Conservation (phyloP, 2,888 invertebrate species). For the Alloscopus bannaensis region DNA sequence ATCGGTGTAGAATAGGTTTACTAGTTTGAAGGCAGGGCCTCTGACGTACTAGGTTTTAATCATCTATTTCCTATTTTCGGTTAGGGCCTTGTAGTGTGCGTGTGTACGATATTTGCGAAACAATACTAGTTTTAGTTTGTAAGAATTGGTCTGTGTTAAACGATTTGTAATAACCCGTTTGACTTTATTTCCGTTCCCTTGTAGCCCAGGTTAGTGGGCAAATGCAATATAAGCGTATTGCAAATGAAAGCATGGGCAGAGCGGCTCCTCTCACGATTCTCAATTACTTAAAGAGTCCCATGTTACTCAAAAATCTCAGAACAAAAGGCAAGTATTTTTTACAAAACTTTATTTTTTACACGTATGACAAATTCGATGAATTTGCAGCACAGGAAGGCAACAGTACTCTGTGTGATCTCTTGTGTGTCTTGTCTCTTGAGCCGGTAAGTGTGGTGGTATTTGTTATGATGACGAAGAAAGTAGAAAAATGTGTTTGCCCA, state of each 20-base stretch:
- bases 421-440: too few relatives aligned
- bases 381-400: constrained; percentile 56
- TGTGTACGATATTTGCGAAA: neutral
- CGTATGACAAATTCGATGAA: constrained; percentile 43
- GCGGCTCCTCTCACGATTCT: constrained; percentile 65
- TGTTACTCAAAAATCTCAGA: constrained; percentile 59
- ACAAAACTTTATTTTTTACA: constrained; percentile 63
- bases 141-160: constrained; percentile 39
- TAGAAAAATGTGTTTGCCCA: constrained; percentile 3
- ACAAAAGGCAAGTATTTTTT: constrained; percentile 71
- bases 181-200: constrained; percentile 73
- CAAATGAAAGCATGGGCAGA: constrained; percentile 63
- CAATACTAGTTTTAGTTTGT: neutral
- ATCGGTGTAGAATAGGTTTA: too few relatives aligned
- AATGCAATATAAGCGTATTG: constrained; percentile 68
- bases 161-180: constrained; percentile 63
- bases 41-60: too few relatives aligned
- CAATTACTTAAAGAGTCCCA: constrained; percentile 62
- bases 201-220: constrained; percentile 74
- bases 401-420: too few relatives aligned
- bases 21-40: too few relatives aligned
- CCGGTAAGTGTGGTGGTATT: constrained; percentile 39
- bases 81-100: neutral
- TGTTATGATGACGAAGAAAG: neutral
- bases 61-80: too few relatives aligned